These are phyloP conservation scores for Bufo gargarizans DNA, from an alignment of 2,113 vertebrate species.

Conservation along the genomic window DNA sequence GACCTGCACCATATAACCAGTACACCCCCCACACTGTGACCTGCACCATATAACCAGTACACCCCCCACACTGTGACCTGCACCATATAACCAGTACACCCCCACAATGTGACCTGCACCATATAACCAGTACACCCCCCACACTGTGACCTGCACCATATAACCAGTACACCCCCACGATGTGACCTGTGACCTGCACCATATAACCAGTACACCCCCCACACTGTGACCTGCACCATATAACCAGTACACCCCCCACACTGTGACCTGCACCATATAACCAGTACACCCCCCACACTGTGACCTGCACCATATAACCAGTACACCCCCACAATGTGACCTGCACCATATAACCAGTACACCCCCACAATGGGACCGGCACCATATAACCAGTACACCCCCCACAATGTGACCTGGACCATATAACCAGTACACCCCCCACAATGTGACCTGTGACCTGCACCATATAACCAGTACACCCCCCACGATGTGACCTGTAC, in stretches of 20 bases:
- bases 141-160: neutral
- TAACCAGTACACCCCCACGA: neutral
- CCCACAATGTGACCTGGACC: neutral
- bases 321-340: neutral
- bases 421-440: neutral
- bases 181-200: neutral
- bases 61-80: neutral
- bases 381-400: neutral
- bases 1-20: neutral
- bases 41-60: neutral
- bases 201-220: neutral
- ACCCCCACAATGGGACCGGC: neutral
- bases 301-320: neutral
- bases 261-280: neutral
- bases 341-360: neutral
- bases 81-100: neutral
- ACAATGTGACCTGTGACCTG: neutral
- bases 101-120: neutral
- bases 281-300: neutral
- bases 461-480: neutral
- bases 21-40: neutral
- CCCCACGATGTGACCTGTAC: neutral
- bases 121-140: neutral
- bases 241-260: neutral
- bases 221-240: neutral